Evolutionary conservation across 1,140 invertebrate species (phyloP).

Genomic region (Limonius californicus): DNA sequence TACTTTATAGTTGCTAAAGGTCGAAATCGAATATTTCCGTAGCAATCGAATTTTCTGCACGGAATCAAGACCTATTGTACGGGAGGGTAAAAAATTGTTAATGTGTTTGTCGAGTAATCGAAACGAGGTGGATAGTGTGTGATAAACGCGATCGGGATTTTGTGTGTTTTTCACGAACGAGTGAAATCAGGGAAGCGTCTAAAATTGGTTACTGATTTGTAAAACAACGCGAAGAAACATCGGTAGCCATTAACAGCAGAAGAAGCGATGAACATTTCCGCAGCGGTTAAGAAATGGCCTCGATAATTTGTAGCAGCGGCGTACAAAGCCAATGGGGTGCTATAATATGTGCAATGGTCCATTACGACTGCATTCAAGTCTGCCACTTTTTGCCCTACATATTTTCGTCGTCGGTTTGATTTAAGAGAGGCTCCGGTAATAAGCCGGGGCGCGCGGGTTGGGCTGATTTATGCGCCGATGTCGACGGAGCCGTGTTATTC

Average conservation of each 20-base stretch:
- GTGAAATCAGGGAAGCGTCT: constrained; percentile 1
- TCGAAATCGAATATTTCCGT: too few species aligned
- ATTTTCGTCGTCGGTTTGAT: constrained; percentile 36
- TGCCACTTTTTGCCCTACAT: constrained; percentile 37
- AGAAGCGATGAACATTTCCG: constrained; percentile 24
- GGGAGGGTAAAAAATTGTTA: too few species aligned
- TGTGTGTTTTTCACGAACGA: neutral
- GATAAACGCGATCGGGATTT: neutral
- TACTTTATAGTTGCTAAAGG: too few species aligned
- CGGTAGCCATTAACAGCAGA: constrained; percentile 19
- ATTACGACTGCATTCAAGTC: constrained; percentile 38
- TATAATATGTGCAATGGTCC: constrained; percentile 46
- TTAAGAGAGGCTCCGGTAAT: constrained; percentile 26
- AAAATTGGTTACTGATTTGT: constrained; percentile 13
- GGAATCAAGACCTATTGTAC: too few species aligned
- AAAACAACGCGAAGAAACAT: constrained; percentile 12
- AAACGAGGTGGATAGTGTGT: neutral
- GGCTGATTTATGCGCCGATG: constrained; percentile 1
- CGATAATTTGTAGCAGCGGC: constrained; percentile 36
- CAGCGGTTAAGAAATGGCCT: constrained; percentile 24
- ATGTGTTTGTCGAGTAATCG: too few species aligned
- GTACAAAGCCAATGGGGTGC: constrained; percentile 42
- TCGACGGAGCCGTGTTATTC: constrained; percentile 29
- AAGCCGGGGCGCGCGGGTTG: constrained; percentile 17
- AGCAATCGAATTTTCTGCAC: too few species aligned